Evolutionary conservation across 2,797 vertebrate species (phyloP).

Genomic region (Sebastes umbrosus): DNA sequence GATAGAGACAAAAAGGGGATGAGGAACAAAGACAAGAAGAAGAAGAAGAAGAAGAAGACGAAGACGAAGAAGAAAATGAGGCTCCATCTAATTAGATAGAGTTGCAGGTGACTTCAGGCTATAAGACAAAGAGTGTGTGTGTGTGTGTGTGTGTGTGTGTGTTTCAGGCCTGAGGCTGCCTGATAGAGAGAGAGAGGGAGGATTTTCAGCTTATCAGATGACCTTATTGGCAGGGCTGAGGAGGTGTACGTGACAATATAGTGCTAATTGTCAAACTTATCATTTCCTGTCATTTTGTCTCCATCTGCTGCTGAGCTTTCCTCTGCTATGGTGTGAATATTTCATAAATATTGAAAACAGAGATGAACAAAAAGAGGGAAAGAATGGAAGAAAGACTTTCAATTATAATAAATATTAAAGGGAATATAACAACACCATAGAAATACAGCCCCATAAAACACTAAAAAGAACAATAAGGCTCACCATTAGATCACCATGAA

Average conservation of each 20-base stretch:
- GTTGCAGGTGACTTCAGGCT: not conserved
- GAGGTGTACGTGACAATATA: not conserved
- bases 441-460: not conserved
- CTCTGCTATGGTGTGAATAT: not conserved
- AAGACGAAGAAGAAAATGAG: not conserved
- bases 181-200: not conserved
- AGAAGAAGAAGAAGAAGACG: not conserved
- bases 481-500: not conserved
- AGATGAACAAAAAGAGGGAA: not conserved
- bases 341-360: not conserved
- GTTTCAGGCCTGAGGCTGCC: too few relatives aligned
- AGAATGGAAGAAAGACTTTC: not conserved
- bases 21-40: not conserved
- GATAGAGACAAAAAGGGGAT: too few relatives aligned
- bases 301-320: not conserved
- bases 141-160: too few relatives aligned
- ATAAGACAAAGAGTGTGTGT: not conserved
- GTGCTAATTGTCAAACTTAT: conserved; percentile 10
- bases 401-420: not conserved
- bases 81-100: conserved; percentile 7
- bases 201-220: conserved; percentile 72
- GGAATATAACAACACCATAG: not conserved
- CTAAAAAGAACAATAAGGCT: not conserved
- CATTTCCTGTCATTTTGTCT: not conserved
- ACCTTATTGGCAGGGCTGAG: conserved; percentile 55